A percentile compares a stretch with the other conserved stretches of the same genome.
Evolutionary conservation across 2,797 vertebrate species (phyloP).

Genomic region (Galaxias olidus): DNA sequence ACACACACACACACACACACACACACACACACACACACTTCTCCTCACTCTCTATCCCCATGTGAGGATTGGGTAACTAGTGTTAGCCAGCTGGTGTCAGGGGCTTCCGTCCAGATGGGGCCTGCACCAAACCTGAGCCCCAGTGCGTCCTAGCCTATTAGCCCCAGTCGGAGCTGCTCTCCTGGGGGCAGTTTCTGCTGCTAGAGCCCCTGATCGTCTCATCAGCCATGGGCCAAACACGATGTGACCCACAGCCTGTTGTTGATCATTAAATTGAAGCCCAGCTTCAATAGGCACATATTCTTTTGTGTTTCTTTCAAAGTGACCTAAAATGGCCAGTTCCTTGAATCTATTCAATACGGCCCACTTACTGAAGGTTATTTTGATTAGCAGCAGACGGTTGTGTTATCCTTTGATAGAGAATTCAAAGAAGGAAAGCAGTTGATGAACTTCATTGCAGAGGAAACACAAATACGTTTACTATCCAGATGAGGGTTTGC

Average conservation of each 20-base stretch:
- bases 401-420: no score
- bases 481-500: no score
- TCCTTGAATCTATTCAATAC: no score
- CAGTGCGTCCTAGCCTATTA: neutral
- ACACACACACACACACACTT: neutral
- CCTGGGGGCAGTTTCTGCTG: constrained; percentile 16
- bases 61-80: constrained; percentile 19
- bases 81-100: constrained; percentile 42
- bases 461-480: no score
- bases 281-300: no score
- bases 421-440: no score
- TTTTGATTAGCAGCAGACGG: no score
- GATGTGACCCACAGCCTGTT: neutral
- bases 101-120: constrained; percentile 36
- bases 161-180: neutral
- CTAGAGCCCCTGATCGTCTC: constrained; percentile 14
- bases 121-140: constrained; percentile 37
- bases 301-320: no score
- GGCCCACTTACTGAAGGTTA: no score
- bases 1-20: constrained; percentile 1
- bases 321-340: no score
- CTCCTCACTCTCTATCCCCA: neutral
- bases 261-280: no score
- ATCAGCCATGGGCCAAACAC: constrained; percentile 1
- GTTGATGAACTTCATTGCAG: no score